Evolutionary conservation across 1,140 invertebrate genomes (phyloP), one percentile per base, ranked within the genome.

Genomic region (Drosophila ohnishii): DNA sequence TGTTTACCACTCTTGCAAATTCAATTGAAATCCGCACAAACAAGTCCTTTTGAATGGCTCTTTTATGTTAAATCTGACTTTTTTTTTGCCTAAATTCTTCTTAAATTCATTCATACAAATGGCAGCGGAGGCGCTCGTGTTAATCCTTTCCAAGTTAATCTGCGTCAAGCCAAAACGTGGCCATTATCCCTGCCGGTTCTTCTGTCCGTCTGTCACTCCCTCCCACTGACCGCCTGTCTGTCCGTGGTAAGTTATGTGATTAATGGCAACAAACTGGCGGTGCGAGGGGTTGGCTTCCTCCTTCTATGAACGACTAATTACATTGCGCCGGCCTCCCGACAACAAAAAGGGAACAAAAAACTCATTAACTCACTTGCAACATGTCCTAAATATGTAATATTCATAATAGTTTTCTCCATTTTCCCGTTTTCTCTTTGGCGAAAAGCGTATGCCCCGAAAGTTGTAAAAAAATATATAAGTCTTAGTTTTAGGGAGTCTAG

Each of bases 331-430:
- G 50, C 3, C 11, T 13, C 14, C 28, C 30, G 28, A 57, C 25
- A 61, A 37, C 28, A 71, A 61, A 77, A 77, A 32, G 66, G 35
- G 51, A 57, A 77, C 50, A 77, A 71, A 77, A 77, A 75, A 77
- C 75, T 77, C 75, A 77, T 77, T 77, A 77, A 63, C 73, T 48
- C 72, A 75, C 61, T 75, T 75, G 73, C 73, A 75, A 75, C 72
- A 75, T 75, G 55, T 67, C 47, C 40, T 40, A 60, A 51, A 59
- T 58, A 57, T 55, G 51, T 58, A 77, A 77, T 77, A 78, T 76
- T 77, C 58, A 57, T 70, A 77, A 77, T 63, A 77, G 53, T 77
- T 77, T 77, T n/a, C 40, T 37, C 39, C 42, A 55, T 32, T 65
- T 58, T 39, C 19, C 35, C 42, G 8, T 2, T 40, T 30, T 35